These are phyloP conservation scores for Vultur gryphus DNA, from an alignment of 2,797 vertebrate genomes.

Conservation along the genomic window DNA sequence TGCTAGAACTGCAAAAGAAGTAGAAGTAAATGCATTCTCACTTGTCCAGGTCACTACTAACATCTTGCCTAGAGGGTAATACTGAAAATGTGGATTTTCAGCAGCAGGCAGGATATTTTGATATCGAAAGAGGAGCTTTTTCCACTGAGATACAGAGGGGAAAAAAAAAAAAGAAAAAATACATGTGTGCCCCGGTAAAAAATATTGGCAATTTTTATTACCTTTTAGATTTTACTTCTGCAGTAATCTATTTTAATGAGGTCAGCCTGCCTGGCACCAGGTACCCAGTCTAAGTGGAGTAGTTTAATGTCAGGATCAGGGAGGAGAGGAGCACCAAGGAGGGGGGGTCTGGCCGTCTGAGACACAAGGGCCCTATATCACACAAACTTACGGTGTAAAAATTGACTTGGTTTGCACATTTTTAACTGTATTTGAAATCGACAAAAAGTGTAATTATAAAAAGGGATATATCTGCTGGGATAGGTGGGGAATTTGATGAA, in stretches of 20 bases:
- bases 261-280: conserved; percentile 61
- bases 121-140: neutral
- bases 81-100: neutral
- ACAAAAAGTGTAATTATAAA: conserved; percentile 60
- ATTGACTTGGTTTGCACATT: conserved; percentile 67
- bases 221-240: conserved; percentile 59
- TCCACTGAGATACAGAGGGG: neutral
- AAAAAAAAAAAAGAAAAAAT: neutral
- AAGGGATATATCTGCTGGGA: conserved; percentile 53
- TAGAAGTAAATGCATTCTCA: neutral
- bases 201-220: conserved; percentile 67
- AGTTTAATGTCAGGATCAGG: conserved; percentile 49
- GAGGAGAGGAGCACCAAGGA: neutral
- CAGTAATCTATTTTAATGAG: conserved; percentile 68
- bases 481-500: conserved; percentile 22
- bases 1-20: neutral
- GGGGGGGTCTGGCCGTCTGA: neutral
- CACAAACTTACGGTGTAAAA: conserved; percentile 57
- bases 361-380: conserved; percentile 45
- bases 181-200: conserved; percentile 1
- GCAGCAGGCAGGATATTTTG: neutral
- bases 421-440: conserved; percentile 69
- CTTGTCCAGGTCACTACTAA: neutral
- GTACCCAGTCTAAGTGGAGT: conserved; percentile 47
- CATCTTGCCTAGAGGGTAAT: neutral